Evolutionary conservation across 2,888 invertebrate species (phyloP).

Genomic region (Nudaria mundana): DNA sequence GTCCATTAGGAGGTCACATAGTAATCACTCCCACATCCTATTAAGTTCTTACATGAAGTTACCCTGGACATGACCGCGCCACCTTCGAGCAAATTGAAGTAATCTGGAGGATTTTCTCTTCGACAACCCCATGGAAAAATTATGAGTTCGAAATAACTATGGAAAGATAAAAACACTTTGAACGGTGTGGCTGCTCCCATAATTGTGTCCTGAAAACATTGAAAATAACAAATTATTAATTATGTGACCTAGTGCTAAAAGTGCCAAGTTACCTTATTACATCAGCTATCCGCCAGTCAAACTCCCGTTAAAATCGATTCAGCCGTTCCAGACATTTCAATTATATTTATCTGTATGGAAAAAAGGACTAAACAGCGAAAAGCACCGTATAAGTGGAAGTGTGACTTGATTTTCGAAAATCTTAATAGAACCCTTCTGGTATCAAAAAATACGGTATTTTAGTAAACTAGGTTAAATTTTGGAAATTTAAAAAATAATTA

Average conservation of each 20-base stretch:
- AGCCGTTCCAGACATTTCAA: too few species aligned
- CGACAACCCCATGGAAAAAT: slow-evolving; percentile 73
- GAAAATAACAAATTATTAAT: not conserved
- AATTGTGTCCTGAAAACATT: slow-evolving; percentile 58
- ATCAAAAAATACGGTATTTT: too few species aligned
- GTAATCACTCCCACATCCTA: slow-evolving; percentile 9
- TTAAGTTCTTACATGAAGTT: slow-evolving; percentile 42
- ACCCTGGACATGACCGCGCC: slow-evolving; percentile 68
- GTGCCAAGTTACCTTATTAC: too few species aligned
- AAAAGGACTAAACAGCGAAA: too few species aligned
- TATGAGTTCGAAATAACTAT: slow-evolving; percentile 70
- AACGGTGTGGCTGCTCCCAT: slow-evolving; percentile 55
- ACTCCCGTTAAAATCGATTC: too few species aligned
- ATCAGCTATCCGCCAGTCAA: too few species aligned
- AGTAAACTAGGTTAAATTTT: not conserved
- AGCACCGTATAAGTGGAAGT: too few species aligned
- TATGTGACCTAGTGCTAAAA: too few species aligned
- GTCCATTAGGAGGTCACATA: not conserved
- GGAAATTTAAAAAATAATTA: not conserved
- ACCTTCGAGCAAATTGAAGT: slow-evolving; percentile 61
- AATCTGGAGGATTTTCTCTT: slow-evolving; percentile 63
- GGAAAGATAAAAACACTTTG: slow-evolving; percentile 70
- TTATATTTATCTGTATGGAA: too few species aligned
- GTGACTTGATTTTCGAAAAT: too few species aligned
- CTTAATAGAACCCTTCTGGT: too few species aligned